phyloP scores from a whole-genome alignment of 2,888 invertebrate species.

The Yponomeuta cagnagella region DNA sequence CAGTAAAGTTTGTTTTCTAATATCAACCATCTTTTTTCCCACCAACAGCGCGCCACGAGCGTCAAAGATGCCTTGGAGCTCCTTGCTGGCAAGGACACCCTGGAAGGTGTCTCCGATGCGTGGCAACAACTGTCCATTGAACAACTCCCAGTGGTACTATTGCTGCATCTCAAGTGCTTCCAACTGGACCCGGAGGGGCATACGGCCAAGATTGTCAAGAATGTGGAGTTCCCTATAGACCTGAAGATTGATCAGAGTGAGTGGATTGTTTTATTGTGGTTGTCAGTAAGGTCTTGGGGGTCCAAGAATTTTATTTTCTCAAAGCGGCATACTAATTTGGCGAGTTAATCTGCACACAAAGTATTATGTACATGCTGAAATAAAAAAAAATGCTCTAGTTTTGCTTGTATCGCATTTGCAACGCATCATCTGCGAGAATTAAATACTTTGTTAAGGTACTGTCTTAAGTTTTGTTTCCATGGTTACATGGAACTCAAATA shows the following conservation, averaged over 20 bases:
- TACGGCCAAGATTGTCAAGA: conserved; percentile 94
- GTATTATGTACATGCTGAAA: no score
- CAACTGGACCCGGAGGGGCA: conserved; percentile 91
- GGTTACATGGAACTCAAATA: no score
- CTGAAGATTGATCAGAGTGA: conserved; percentile 92
- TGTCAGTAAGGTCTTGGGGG: no score
- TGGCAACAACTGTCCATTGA: conserved; percentile 94
- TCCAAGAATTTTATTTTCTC: no score
- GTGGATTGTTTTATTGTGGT: conserved; percentile 39
- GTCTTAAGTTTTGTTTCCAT: no score
- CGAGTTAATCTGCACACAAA: no score
- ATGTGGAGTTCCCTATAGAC: conserved; percentile 91
- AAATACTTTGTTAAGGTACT: no score
- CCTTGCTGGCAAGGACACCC: conserved; percentile 87
- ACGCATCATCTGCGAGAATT: no score
- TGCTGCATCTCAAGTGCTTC: conserved; percentile 96
- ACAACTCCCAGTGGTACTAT: conserved; percentile 90
- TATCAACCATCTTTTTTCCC: neutral
- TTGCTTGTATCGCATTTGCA: no score
- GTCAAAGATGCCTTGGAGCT: conserved; percentile 93
- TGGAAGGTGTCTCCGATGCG: conserved; percentile 93
- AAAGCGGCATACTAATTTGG: no score
- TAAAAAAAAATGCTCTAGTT: no score
- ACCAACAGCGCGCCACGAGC: conserved; percentile 82
- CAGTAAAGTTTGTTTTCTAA: neutral